Conservation (phyloP, 2,113 vertebrate species). For the Psephotus haematonotus region DNA sequence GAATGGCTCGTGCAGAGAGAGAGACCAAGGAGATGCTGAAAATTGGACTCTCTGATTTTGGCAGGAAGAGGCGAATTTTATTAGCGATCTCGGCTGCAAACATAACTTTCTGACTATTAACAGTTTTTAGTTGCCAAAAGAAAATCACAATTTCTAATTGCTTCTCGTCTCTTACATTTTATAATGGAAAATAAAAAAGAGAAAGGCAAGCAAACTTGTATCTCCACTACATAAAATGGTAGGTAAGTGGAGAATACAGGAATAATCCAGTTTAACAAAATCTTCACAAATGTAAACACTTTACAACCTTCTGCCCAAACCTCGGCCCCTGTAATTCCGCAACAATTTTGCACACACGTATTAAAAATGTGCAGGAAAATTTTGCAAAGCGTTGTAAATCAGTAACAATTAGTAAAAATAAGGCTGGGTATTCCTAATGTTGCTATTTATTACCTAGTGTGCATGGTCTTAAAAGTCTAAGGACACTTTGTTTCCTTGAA, state of each 20-base stretch:
- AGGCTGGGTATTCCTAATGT: background rate
- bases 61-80: constrained; percentile 77
- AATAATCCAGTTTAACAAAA: background rate
- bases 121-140: constrained; percentile 71
- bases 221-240: background rate
- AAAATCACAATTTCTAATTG: constrained; percentile 71
- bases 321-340: background rate
- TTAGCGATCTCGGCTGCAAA: constrained; percentile 71
- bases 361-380: background rate
- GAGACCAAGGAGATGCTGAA: constrained; percentile 59
- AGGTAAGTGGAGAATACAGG: background rate
- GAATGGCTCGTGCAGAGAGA: constrained; percentile 50
- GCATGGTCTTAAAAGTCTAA: background rate
- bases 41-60: constrained; percentile 77
- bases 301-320: background rate
- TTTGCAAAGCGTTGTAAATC: background rate
- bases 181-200: background rate
- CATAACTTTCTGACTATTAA: constrained; percentile 77
- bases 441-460: background rate
- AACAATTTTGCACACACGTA: background rate
- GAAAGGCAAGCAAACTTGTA: constrained; percentile 8
- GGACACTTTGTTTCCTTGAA: background rate
- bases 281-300: background rate
- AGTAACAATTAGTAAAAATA: background rate
- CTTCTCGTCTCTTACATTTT: constrained; percentile 26